Base-by-base conservation (phyloP, 2,888 invertebrate species). In the Oligia fasciuncula region DNA sequence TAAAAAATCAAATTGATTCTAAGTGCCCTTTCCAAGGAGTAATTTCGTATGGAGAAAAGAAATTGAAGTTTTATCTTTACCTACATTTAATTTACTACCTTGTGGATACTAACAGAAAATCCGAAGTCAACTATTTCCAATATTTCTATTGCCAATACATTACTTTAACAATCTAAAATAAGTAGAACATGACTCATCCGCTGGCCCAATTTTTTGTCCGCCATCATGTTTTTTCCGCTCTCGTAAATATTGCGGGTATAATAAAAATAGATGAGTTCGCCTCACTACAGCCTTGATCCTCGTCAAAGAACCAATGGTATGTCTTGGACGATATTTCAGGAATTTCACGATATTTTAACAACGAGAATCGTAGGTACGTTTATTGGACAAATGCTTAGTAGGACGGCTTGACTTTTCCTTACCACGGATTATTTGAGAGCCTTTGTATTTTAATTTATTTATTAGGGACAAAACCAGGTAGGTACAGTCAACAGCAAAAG, bases 191-290 rank as follows among this genome's bases (percentile, higher is more conserved):
- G 72, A 74, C 62, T 77, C 67, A 65, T 65, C 65, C 62, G 57
- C 46, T 77, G 66, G 54, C 74, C 80, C 43, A 63, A 40, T 79
- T 87, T 78, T 83, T 74, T 73, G 74, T 73, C 72, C 68, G 74
- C 84, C 81, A 80, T 85, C 78, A 83, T 87, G 81, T 86, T 79
- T 90, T 90, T 89, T 89, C 85, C 84, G 84, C 83, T 83, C 77
- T 84, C 88, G 79, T 83, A 88, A 89, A 91, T 90, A 88, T 85
- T 87, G 84, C 76, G 83, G 77, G 84, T 81, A 81, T 85, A 85
- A 87, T 87, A 86, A 90, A 90, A 90, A 89, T 89, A 88, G 85
- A 88, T 89, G 88, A 85, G 87, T 83, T 81, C 65, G 83, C 66
- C 66, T 80, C 76, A 75, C 51, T 77, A 72, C 73, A 81, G 62